Conservation (phyloP, 2,113 vertebrate species). For the Orientallactaga bullata region DNA sequence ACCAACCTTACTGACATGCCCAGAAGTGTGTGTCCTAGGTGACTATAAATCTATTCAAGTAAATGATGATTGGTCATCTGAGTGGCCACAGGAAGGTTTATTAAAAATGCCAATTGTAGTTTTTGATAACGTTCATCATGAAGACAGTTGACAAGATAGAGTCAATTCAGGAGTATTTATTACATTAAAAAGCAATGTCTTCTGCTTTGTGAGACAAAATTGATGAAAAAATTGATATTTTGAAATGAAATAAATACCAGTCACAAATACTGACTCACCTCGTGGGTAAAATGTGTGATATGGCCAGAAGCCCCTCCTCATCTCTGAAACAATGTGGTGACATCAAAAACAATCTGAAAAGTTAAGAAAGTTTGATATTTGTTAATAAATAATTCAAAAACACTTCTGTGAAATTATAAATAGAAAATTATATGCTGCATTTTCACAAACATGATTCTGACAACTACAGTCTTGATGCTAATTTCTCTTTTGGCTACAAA, state of each 20-base stretch:
- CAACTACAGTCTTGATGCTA: constrained; percentile 1
- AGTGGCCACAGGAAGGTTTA: neutral
- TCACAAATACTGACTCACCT: neutral
- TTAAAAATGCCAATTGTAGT: neutral
- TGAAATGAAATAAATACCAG: neutral
- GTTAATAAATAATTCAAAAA: constrained; percentile 49
- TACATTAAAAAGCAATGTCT: neutral
- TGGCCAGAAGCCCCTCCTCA: neutral
- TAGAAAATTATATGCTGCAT: constrained; percentile 1
- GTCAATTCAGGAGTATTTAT: constrained; percentile 4
- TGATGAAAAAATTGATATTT: neutral
- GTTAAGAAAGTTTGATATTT: neutral
- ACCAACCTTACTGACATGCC: neutral
- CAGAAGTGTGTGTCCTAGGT: neutral
- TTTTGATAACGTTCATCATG: neutral
- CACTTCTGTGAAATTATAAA: constrained; percentile 18
- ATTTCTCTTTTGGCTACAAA: constrained; percentile 37
- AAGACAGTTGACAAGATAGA: constrained; percentile 17
- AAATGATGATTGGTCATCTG: neutral
- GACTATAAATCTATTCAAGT: neutral
- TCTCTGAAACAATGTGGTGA: neutral
- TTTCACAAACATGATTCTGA: constrained; percentile 14
- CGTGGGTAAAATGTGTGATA: neutral
- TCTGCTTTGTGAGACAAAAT: neutral
- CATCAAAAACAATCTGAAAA: neutral